phyloP scores from a whole-genome alignment of 1,140 invertebrate species.

The Pseudomyrmex cubaensis region DNA sequence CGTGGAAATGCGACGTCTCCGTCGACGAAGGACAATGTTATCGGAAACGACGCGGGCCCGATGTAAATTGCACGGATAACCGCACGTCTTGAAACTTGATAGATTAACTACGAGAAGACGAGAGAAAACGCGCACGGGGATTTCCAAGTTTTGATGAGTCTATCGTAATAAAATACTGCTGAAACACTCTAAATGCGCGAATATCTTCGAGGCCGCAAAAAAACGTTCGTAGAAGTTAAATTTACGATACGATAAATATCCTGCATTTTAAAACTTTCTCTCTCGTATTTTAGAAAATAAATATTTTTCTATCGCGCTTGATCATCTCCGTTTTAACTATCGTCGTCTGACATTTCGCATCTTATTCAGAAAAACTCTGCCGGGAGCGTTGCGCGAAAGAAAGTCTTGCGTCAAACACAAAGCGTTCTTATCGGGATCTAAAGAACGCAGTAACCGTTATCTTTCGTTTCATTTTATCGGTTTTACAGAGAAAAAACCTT shows the following conservation, averaged over 20 bases:
- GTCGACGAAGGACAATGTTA: constrained; percentile 51
- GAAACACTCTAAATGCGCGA: no score
- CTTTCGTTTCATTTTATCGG: constrained; percentile 49
- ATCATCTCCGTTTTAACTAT: not conserved
- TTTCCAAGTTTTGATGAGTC: constrained; percentile 1
- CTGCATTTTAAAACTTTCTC: not conserved
- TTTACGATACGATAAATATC: no score
- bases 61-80: constrained; percentile 55
- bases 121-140: not conserved
- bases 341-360: constrained; percentile 9
- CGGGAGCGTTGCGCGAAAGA: constrained; percentile 17
- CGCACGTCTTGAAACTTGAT: constrained; percentile 40
- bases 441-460: constrained; percentile 46
- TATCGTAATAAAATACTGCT: not conserved
- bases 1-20: constrained; percentile 50
- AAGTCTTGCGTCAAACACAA: constrained; percentile 2
- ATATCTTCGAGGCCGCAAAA: no score
- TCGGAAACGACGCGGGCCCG: constrained; percentile 43
- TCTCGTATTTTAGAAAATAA: not conserved
- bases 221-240: no score
- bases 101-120: not conserved
- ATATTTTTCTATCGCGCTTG: not conserved
- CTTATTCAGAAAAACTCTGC: not conserved
- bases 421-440: constrained; percentile 36
- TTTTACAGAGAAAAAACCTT: constrained; percentile 41